Conservation (phyloP, 1,140 invertebrate genomes). For the Papilio aristodemus region DNA sequence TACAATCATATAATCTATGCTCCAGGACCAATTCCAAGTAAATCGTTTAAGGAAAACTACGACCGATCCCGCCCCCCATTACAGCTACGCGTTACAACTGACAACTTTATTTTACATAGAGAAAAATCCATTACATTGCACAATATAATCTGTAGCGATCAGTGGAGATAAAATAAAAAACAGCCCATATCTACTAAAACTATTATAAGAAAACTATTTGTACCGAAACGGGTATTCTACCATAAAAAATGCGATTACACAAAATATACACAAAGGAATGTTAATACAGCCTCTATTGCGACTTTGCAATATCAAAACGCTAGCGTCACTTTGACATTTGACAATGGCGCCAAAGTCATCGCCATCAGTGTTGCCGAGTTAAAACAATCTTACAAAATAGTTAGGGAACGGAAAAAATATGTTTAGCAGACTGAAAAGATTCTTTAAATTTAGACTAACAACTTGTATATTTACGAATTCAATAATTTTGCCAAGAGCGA, state of each 20-base stretch:
- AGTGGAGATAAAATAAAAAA: conserved; percentile 59
- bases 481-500: conserved; percentile 4
- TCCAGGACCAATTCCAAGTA: conserved; percentile 36
- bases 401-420: conserved; percentile 5
- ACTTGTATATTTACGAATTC: conserved; percentile 12
- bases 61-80: conserved; percentile 42
- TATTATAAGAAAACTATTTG: conserved; percentile 58
- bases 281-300: conserved; percentile 57
- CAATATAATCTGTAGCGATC: conserved; percentile 66
- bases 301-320: conserved; percentile 22
- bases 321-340: conserved; percentile 19
- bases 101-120: conserved; percentile 49
- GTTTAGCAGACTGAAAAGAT: background rate
- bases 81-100: conserved; percentile 38
- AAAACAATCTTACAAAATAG: conserved; percentile 19
- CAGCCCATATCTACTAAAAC: conserved; percentile 67
- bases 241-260: conserved; percentile 63
- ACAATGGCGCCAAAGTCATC: conserved; percentile 23
- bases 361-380: conserved; percentile 25
- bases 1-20: conserved; percentile 19
- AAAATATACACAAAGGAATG: conserved; percentile 70
- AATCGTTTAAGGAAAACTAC: conserved; percentile 42
- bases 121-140: conserved; percentile 62
- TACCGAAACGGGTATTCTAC: conserved; percentile 44
- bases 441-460: conserved; percentile 30